Base-by-base conservation (phyloP, 2,888 invertebrate genomes). In the Teleogryllus oceanicus region DNA sequence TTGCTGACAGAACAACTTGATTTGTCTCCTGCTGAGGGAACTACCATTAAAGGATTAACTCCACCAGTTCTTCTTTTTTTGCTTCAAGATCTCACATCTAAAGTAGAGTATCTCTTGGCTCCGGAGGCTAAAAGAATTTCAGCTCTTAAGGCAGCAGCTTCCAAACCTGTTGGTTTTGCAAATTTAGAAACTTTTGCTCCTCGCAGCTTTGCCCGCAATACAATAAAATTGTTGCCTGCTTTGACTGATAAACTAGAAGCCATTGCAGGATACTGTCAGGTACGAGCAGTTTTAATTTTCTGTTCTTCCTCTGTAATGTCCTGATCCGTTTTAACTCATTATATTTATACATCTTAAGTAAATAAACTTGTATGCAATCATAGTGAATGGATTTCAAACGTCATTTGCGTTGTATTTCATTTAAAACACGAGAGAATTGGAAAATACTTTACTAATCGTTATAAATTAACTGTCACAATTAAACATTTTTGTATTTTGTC, bases 51-150 rank as follows among this genome's bases (percentile, higher is more conserved):
- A 37, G 85, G 85, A 80, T 82, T 86, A 50, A 84, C 87, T 51
- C 87, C 88, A 8, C 83, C 84, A n/a, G 87, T 88, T 81, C 84
- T 89, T 37, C 84, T 87, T 75, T 88, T 88, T 82, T 84, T 89
- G 50, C 84, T 93, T 78, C 89, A 90, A 77, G 93, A 93, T 85
- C 86, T 92, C 77, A 88, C 89, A 12, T 84, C 85, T 5, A 93
- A 93, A 86, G 83, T 92, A 74, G 87, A 89, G 51, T 86, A 87
- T 82, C 83, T 84, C 18, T 84, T 89, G 13, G 83, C 85, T 11
- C 83, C 86, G 82, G 81, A 82, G 18, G 80, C 80, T 51, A 84
- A 83, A 77, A 81, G 81, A n/a, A 82, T 82, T 51, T 82, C 81
- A 11, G 77, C 81, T 13, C 50, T 81, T 37, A 83, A 83, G 77